Evolutionary conservation across 30 jellyfish, hydroid and myxozoan species (phyloP).

Genomic region (Phacellophora camtschatica): DNA sequence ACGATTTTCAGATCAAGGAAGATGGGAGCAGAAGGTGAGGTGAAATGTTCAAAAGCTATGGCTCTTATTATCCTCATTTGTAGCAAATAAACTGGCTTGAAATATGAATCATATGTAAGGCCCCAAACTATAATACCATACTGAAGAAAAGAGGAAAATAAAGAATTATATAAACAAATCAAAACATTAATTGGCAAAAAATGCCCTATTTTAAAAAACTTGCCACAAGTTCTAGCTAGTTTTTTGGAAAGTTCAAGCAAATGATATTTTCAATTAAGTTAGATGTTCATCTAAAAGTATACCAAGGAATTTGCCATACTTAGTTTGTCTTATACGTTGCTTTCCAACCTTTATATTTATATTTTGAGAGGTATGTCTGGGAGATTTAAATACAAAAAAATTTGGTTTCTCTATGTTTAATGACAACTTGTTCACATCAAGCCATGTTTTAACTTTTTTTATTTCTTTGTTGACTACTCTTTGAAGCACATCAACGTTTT

Average conservation of each 20-base stretch:
- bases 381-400: neutral
- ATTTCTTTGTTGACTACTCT: neutral
- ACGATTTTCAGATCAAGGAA: no score
- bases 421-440: neutral
- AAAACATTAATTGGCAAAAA: no score
- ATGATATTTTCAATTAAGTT: neutral
- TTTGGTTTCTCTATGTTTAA: neutral
- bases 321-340: neutral
- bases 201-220: neutral
- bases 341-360: neutral
- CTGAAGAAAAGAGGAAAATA: no score
- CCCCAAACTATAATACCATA: neutral
- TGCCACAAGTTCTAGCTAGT: neutral
- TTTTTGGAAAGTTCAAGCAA: neutral
- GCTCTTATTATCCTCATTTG: no score
- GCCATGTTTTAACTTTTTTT: neutral
- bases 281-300: neutral
- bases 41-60: no score
- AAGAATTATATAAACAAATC: no score
- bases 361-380: neutral
- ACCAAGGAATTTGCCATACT: neutral
- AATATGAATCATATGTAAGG: no score
- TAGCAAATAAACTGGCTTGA: no score
- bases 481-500: neutral
- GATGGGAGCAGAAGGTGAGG: no score